phyloP scores from a whole-genome alignment of 2,797 vertebrate species.

The Oreortyx pictus region DNA sequence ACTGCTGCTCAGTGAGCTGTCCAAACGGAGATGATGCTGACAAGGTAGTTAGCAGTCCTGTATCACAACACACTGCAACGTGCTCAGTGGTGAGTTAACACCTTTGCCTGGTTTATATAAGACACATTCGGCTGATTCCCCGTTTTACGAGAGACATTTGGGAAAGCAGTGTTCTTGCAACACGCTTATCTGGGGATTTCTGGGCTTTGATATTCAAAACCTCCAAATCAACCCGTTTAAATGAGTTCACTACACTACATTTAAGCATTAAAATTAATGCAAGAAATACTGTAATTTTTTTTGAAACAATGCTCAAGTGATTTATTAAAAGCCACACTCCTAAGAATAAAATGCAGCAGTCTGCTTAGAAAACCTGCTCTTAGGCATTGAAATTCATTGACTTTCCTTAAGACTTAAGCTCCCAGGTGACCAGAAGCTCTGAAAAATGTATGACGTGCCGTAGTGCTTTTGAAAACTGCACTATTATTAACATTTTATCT shows the following conservation, averaged over 20 bases:
- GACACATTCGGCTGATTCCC: background rate
- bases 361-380: background rate
- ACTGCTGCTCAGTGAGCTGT: background rate
- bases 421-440: background rate
- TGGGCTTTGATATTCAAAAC: background rate
- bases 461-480: background rate
- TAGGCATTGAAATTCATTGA: background rate
- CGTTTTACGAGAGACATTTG: background rate
- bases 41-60: background rate
- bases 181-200: background rate
- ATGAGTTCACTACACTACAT: background rate
- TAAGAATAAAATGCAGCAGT: background rate
- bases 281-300: background rate
- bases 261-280: background rate
- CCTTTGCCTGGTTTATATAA: background rate
- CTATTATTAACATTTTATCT: background rate
- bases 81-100: background rate
- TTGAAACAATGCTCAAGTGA: background rate
- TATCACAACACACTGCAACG: background rate
- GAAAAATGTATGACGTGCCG: background rate
- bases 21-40: rapidly evolving
- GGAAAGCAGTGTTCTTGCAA: background rate
- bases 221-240: background rate
- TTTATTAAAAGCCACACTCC: background rate
- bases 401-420: background rate